A percentile compares a stretch with the other conserved stretches of the same genome.
Conservation (phyloP, 2,888 invertebrate species). For the Eurois occulta region DNA sequence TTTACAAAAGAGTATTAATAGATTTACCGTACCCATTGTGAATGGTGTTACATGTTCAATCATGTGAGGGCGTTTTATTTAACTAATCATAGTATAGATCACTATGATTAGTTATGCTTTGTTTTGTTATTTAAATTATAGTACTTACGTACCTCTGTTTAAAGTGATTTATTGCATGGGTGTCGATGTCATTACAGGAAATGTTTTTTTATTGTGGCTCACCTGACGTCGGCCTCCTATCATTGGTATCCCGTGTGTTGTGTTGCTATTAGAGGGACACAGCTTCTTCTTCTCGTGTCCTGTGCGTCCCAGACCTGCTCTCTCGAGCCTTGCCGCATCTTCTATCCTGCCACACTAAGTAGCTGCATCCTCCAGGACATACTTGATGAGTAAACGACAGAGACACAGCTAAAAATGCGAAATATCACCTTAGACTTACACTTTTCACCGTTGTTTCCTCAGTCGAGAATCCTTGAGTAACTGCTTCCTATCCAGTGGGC, state of each 20-base stretch:
- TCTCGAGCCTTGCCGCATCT: not conserved
- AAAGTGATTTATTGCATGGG: not conserved
- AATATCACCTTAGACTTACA: not conserved
- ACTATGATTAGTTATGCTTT: not conserved
- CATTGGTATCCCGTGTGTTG: not conserved
- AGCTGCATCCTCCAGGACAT: not conserved
- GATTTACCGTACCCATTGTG: not conserved
- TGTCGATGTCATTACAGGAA: not conserved
- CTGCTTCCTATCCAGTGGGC: not conserved
- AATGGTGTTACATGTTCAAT: not conserved
- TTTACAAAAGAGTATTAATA: constrained; percentile 2
- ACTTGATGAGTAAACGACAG: not conserved
- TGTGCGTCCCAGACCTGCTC: not conserved
- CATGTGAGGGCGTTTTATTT: constrained; percentile 4
- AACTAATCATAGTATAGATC: not conserved
- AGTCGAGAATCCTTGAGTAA: not conserved
- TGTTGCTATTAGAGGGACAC: not conserved
- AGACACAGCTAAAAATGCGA: not conserved
- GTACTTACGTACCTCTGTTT: not conserved
- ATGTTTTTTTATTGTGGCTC: not conserved
- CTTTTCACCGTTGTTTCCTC: not conserved
- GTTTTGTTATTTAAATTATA: not conserved
- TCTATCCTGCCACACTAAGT: not conserved
- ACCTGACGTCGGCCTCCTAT: no score
- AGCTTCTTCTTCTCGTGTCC: not conserved